Base-by-base conservation (phyloP, 2,797 vertebrate genomes). In the Steatocranus sp. region DNA sequence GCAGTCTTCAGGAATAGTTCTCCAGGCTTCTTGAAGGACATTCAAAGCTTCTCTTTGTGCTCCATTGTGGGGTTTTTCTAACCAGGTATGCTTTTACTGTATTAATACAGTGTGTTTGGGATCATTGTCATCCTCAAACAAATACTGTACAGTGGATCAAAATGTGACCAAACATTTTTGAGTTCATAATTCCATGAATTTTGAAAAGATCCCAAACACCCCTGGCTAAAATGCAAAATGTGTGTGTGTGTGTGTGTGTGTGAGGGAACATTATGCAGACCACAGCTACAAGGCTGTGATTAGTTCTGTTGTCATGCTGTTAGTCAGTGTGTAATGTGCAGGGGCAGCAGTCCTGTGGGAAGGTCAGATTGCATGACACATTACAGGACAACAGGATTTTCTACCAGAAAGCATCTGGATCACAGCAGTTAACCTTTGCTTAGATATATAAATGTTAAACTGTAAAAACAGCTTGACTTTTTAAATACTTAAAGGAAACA, bases 301-400 rank as follows among this genome's bases (percentile, higher is more conserved):
- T 91, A 92, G 89, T 82, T 81, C 53, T 87, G 86, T 88, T 89
- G 89, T 94, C 93, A 92, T 90, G 88, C 88, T 91, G 88, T 94
- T 93, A 94, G 91, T 93, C 94, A 94, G 86, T 89, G 91, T 80
- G 89, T 85, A 90, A 92, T 87, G 84, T 94, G 94, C 93, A 90
- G 88, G 90, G 90, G 83, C 90, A 94, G 93, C 91, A 92, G 85
- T 92, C 92, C 88, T 48, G 32, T 73, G 84, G 92, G 90, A 90
- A 94, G 93, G 93, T 95, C 94, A 94, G 79, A 76, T 86, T 54
- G 79, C 34, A 75, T 92, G 91, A 93, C 91, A 93, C 91, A 94
- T 76, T 36, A 78, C 81, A 80, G 86, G 80, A 91, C 76, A 84
- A 90, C 77, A 86, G 75, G 66, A 43, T 77, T 88, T 84, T 75